Percentiles rank a stretch among this genome's conserved stretches.
Conservation (phyloP, 1,140 invertebrate genomes). For the Orussus abietinus region DNA sequence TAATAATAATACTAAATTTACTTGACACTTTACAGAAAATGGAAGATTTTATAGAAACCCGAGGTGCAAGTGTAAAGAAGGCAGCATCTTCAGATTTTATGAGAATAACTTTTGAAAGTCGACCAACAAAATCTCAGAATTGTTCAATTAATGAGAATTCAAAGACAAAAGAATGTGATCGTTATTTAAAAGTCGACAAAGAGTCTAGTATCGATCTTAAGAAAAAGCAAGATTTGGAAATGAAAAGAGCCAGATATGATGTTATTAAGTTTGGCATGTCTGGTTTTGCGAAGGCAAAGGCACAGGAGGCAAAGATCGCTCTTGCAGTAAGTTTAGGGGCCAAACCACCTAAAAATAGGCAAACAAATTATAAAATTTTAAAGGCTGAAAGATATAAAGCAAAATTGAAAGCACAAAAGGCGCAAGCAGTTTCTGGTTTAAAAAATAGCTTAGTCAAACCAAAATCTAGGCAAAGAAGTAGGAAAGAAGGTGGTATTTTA, state of each 20-base stretch:
- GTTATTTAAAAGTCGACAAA: constrained; percentile 19
- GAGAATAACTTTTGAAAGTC: constrained; percentile 49
- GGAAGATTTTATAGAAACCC: constrained; percentile 52
- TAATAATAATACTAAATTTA: too few species aligned
- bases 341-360: constrained; percentile 57
- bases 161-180: constrained; percentile 14
- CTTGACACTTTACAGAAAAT: too few species aligned
- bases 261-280: constrained; percentile 64
- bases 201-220: constrained; percentile 19
- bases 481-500: constrained; percentile 29
- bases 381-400: constrained; percentile 43
- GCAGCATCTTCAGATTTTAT: constrained; percentile 47
- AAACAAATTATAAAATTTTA: constrained; percentile 59
- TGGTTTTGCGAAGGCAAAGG: constrained; percentile 56
- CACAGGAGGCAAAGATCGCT: constrained; percentile 58
- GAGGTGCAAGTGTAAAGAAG: constrained; percentile 53
- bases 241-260: constrained; percentile 59
- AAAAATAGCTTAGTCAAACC: constrained; percentile 43
- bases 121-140: constrained; percentile 50
- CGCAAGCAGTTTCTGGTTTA: constrained; percentile 45
- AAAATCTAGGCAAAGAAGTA: constrained; percentile 28
- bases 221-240: constrained; percentile 51
- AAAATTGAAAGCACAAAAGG: constrained; percentile 35
- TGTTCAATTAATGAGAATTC: constrained; percentile 1
- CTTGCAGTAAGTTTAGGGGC: constrained; percentile 62